Percentiles rank a stretch among this genome's conserved stretches.
phyloP scores from a whole-genome alignment of 2,113 vertebrate species.

The Centrocercus urophasianus region DNA sequence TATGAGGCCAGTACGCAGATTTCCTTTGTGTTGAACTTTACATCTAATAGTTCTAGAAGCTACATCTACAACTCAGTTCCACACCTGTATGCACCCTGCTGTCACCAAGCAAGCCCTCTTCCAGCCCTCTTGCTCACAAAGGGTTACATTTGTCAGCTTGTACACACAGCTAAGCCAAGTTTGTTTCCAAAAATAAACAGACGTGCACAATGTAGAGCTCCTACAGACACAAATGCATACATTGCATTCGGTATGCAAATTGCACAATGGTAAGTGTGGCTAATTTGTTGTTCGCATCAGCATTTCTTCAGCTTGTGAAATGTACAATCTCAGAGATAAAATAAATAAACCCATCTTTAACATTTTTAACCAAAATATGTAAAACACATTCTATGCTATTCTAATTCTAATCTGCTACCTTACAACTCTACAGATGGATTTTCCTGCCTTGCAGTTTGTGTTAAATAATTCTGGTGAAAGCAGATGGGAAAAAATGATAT shows the following conservation, averaged over 20 bases:
- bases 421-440: neutral
- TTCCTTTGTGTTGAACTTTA: neutral
- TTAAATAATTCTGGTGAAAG: neutral
- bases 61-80: neutral
- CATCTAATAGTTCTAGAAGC: neutral
- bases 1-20: accelerated
- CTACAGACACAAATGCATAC: neutral
- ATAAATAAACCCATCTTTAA: neutral
- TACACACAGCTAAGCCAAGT: neutral
- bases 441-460: neutral
- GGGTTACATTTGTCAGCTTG: neutral
- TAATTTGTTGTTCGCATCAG: neutral
- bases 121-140: neutral
- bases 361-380: neutral
- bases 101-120: neutral
- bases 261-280: neutral
- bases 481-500: neutral
- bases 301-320: constrained; percentile 1
- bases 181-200: neutral
- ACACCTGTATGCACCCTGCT: neutral
- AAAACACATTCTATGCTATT: neutral
- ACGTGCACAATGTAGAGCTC: neutral
- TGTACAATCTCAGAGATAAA: neutral
- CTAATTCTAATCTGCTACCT: neutral
- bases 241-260: neutral